Percentiles rank a stretch among this genome's conserved stretches.
These are phyloP conservation scores for Cryptocephalus primarius DNA, from an alignment of 2,888 invertebrate genomes.

Conservation along the genomic window DNA sequence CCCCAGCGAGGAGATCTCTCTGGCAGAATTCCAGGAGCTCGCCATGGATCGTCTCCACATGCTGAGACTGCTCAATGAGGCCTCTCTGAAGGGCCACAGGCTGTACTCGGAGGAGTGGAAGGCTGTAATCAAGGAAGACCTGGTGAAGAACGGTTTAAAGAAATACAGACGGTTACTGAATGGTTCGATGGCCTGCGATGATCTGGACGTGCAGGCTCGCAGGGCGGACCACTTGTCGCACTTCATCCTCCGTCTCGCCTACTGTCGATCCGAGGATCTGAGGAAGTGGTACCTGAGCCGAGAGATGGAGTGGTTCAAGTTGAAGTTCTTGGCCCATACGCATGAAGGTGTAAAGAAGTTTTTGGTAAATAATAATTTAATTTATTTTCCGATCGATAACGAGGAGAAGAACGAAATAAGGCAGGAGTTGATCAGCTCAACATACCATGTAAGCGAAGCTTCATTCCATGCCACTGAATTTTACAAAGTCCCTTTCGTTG, in stretches of 20 bases:
- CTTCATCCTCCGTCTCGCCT: slow-evolving; percentile 83
- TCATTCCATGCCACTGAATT: slow-evolving; percentile 44
- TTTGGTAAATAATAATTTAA: slow-evolving; percentile 52
- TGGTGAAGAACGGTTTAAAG: slow-evolving; percentile 57
- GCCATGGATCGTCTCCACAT: slow-evolving; percentile 76
- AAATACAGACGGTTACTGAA: slow-evolving; percentile 50
- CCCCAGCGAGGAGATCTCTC: slow-evolving; percentile 60
- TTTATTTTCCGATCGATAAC: slow-evolving; percentile 53
- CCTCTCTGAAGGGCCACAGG: slow-evolving; percentile 53
- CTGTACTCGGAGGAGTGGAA: slow-evolving; percentile 57
- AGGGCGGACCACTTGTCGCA: slow-evolving; percentile 84
- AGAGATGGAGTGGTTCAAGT: slow-evolving; percentile 83
- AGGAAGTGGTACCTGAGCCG: slow-evolving; percentile 79
- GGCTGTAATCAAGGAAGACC: slow-evolving; percentile 49
- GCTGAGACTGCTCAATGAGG: slow-evolving; percentile 65
- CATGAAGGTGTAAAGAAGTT: slow-evolving; percentile 54
- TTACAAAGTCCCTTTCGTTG: slow-evolving; percentile 48
- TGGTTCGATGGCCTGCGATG: slow-evolving; percentile 38
- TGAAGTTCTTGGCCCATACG: slow-evolving; percentile 56
- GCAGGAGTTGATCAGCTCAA: slow-evolving; percentile 50
- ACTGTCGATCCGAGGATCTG: slow-evolving; percentile 78
- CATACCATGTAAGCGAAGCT: slow-evolving; percentile 14
- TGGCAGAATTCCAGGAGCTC: slow-evolving; percentile 79
- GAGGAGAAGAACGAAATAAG: slow-evolving; percentile 56
- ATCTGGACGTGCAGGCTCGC: slow-evolving; percentile 54